Conservation (phyloP, 2,113 vertebrate genomes). For the Hipposideros armiger region DNA sequence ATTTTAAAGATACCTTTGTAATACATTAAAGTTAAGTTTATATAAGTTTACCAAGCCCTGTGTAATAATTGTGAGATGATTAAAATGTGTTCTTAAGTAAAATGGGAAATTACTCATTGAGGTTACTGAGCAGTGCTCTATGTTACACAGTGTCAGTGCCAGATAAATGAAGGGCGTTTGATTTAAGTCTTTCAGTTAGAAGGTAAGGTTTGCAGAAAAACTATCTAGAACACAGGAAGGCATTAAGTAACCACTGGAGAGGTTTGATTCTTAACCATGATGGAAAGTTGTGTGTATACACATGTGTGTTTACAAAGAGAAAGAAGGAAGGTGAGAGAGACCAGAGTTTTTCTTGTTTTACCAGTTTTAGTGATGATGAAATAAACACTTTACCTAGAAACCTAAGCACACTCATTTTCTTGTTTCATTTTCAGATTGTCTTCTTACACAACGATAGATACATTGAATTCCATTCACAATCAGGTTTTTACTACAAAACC, state of each 20-base stretch:
- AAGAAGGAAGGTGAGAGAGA: background rate
- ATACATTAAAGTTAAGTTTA: background rate
- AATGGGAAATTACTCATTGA: background rate
- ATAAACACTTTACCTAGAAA: background rate
- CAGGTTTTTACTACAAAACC: constrained; percentile 96
- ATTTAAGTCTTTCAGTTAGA: background rate
- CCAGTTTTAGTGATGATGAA: background rate
- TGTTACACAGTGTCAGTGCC: background rate
- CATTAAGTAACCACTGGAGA: background rate
- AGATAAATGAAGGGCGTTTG: background rate
- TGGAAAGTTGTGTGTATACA: background rate
- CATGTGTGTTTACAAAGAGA: background rate
- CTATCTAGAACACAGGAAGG: background rate
- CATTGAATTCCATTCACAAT: constrained; percentile 97
- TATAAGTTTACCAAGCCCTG: background rate
- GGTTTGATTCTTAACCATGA: too few relatives aligned
- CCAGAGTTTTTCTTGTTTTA: background rate
- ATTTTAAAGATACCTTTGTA: background rate
- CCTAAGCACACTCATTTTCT: constrained; percentile 45
- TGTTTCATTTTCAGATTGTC: constrained; percentile 90
- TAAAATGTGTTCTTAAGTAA: background rate
- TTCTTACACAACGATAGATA: constrained; percentile 95
- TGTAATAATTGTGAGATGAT: background rate
- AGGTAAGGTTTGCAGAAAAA: background rate
- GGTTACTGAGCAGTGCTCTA: background rate